phyloP scores from a whole-genome alignment of 2,113 vertebrate genomes.

The Silurus asotus region DNA sequence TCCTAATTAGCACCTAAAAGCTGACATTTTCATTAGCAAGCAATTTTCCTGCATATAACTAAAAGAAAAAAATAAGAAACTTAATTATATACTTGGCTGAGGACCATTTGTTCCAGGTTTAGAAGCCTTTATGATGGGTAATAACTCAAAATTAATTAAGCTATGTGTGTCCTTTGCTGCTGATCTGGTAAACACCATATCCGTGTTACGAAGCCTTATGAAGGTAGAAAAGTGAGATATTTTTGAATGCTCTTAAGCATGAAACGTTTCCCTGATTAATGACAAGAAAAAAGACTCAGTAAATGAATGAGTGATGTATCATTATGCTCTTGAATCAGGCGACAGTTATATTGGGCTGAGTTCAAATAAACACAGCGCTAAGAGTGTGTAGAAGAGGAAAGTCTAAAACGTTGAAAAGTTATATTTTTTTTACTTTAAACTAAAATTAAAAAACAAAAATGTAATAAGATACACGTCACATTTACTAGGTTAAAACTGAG shows the following conservation, averaged over 20 bases:
- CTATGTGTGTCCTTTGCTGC: constrained; percentile 38
- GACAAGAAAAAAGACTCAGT: neutral
- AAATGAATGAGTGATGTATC: neutral
- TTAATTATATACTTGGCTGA: constrained; percentile 48
- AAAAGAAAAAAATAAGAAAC: constrained; percentile 23
- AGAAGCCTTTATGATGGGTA: constrained; percentile 46
- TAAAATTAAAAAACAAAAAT: no score
- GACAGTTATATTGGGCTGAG: neutral
- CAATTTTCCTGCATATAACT: constrained; percentile 44
- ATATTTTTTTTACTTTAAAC: no score
- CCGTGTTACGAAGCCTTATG: neutral
- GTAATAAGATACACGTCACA: neutral
- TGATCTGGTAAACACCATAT: constrained; percentile 47
- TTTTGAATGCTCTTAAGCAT: neutral
- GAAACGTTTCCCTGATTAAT: neutral
- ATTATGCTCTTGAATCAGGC: neutral
- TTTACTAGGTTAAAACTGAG: neutral
- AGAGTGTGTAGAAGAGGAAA: neutral
- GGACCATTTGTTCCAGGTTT: constrained; percentile 48
- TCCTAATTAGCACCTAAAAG: constrained; percentile 52
- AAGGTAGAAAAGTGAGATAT: neutral
- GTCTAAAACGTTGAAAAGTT: neutral
- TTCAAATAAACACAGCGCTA: neutral
- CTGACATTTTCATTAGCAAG: constrained; percentile 57
- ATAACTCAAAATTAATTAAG: constrained; percentile 55